Evolutionary conservation across 2,888 invertebrate species (phyloP), one percentile per base, ranked within the genome.

Genomic region (Temnothorax unifasciatus): DNA sequence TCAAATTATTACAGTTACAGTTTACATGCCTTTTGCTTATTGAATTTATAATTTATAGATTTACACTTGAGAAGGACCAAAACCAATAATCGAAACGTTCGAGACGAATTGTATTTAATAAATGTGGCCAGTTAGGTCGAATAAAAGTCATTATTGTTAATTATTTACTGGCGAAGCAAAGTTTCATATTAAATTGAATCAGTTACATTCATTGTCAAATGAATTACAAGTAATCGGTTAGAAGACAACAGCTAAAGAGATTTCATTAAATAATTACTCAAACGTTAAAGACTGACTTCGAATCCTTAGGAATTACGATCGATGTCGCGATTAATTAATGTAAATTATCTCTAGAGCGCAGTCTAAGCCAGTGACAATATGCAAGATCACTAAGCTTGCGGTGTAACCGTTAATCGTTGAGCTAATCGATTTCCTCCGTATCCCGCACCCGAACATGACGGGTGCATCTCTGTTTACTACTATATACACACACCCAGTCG

Each of bases 391-490:
- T 81, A 59, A 73, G 47, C 59, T 81, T 81, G 71, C 47, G 44
- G 21, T 79, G 47, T 79, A 79, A 79, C 57, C 57, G 79, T 79
- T 81, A 81, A 81, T 71, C 71, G 71, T 79, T 71, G 18, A 59
- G 79, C 79, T 81, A 81, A 81, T 81, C 79, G 47, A 81, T 71
- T 81, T 34, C 13, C 71, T 71, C 59, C 59, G 79, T 71, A 79
- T 79, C 59, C 79, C 34, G 34, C 34, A 34, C 34, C 13, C 34
- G 59, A 59, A 79, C 59, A 71, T 79, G 79, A 79, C 79, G 47
- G 57, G 18, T 79, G 47, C 59, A 71, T 79, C 59, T 79, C 71
- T 79, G 59, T 79, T 79, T 69, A 59, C 21, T 61, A 38, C n/a
- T 21, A 44, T 13, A 69, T 44, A 68, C 25, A 44, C 25, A 44